Evolutionary conservation across 2,797 vertebrate genomes (phyloP).

Genomic region (Melanotaenia trifasciata): DNA sequence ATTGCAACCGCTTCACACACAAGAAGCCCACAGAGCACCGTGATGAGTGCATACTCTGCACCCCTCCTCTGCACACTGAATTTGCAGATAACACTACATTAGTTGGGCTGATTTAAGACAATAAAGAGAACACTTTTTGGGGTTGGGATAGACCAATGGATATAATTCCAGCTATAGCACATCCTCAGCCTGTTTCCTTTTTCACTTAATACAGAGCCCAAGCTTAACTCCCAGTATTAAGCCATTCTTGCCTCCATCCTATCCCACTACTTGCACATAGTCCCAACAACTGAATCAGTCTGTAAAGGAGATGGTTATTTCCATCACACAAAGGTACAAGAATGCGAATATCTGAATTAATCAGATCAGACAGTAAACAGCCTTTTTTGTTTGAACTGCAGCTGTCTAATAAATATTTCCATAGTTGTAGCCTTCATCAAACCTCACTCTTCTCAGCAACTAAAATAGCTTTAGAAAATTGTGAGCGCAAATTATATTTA

Average conservation of each 20-base stretch:
- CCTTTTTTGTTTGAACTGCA: background rate
- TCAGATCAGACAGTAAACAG: background rate
- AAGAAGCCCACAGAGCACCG: background rate
- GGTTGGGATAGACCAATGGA: background rate
- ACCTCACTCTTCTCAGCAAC: background rate
- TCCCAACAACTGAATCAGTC: no score
- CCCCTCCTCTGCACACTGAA: background rate
- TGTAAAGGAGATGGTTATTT: background rate
- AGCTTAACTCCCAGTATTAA: background rate
- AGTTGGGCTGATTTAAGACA: background rate
- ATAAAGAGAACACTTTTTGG: background rate
- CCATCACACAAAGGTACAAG: background rate
- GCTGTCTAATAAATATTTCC: background rate
- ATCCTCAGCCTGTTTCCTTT: background rate
- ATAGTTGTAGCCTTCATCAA: background rate
- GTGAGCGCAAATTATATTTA: background rate
- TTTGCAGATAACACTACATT: background rate
- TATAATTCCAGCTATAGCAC: background rate
- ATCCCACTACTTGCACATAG: background rate
- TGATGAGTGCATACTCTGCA: background rate
- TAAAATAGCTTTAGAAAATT: background rate
- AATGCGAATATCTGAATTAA: background rate
- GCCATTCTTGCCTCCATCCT: background rate
- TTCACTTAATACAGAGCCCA: background rate
- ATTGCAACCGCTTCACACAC: background rate